Base-by-base conservation (phyloP, 2,113 vertebrate species). In the Empidonax traillii region DNA sequence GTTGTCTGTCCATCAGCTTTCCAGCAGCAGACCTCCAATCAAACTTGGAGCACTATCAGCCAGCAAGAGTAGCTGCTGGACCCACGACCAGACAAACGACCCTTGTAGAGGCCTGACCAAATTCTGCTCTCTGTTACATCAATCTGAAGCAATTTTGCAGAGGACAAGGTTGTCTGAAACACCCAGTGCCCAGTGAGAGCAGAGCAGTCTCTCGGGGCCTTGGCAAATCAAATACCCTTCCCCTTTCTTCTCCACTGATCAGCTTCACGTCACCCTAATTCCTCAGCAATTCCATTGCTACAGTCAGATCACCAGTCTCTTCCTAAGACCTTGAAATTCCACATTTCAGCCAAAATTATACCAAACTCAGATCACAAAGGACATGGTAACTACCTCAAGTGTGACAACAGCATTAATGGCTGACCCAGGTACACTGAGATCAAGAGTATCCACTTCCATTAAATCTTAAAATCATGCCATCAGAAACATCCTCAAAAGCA, bases 291-390 rank as follows among this genome's bases (percentile, higher is more conserved):
- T 77, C 65, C 59, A 69, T 23, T 79, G 58, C 63, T 94, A 72
- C 16, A 18, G 61, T 63, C 93, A 88, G 71, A 49, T 53, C 63
- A 72, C 31, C 53, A 58, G 37, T 56, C 77, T 37, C 41, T 94
- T 96, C 96, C 91, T 72, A 87, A 93, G 83, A 43, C 61, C 23
- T 5, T 33, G 31, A 83, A 87, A 74, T 37, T 18, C 31, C 30
- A 73, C 25, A 9, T 58, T 94, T 69, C 66, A 93, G 9, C 37
- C 71, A 85, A 91, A 89, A 68, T 89, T 89, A 55, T 46, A 67
- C 91, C 94, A 95, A 96, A 47, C 90, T 94, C 93, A 74, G 86
- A 87, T 88, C 31, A 12, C n/a, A 51, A 85, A 61, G 43, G 87
- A 72, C 53, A 49, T 6, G 43, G 24, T 43, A 93, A 69, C 49